Evolutionary conservation across 2,797 vertebrate species (phyloP).

Genomic region (Hephaestus fuliginosus): DNA sequence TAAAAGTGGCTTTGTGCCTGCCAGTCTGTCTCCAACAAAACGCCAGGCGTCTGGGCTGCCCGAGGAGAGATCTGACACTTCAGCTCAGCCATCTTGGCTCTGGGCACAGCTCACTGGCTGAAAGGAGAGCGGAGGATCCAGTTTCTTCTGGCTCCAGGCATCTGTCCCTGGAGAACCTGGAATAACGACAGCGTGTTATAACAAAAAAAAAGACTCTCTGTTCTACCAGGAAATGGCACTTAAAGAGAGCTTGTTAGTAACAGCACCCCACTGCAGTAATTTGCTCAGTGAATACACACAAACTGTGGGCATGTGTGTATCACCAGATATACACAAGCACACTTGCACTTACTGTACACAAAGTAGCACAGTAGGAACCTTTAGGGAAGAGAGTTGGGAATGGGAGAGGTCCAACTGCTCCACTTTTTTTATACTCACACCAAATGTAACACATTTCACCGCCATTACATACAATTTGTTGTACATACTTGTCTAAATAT

Average conservation of each 20-base stretch:
- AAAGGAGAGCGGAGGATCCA: constrained; percentile 53
- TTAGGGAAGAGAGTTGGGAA: background rate
- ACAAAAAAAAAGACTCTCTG: constrained; percentile 6
- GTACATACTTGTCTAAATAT: constrained; percentile 62
- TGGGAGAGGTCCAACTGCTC: constrained; percentile 6
- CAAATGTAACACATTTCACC: constrained; percentile 60
- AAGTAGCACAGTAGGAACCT: background rate
- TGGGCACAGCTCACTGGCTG: constrained; percentile 36
- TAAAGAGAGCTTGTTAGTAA: constrained; percentile 49
- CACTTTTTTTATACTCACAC: constrained; percentile 22
- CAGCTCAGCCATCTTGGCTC: constrained; percentile 43
- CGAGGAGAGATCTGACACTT: constrained; percentile 57
- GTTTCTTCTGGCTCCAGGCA: constrained; percentile 69
- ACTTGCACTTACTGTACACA: constrained; percentile 52
- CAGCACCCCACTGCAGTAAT: constrained; percentile 41
- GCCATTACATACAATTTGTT: constrained; percentile 35
- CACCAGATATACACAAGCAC: constrained; percentile 29
- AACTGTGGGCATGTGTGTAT: constrained; percentile 17
- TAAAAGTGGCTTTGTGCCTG: constrained; percentile 48
- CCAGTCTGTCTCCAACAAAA: constrained; percentile 68
- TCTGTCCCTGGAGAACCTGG: constrained; percentile 58
- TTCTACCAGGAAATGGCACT: constrained; percentile 66
- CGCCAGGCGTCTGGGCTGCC: constrained; percentile 46
- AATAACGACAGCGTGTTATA: constrained; percentile 31
- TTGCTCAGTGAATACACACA: constrained; percentile 47